A percentile compares a stretch with the other conserved stretches of the same genome.
These are phyloP conservation scores for Homalodisca vitripennis DNA, from an alignment of 1,140 invertebrate species.

Conservation along the genomic window DNA sequence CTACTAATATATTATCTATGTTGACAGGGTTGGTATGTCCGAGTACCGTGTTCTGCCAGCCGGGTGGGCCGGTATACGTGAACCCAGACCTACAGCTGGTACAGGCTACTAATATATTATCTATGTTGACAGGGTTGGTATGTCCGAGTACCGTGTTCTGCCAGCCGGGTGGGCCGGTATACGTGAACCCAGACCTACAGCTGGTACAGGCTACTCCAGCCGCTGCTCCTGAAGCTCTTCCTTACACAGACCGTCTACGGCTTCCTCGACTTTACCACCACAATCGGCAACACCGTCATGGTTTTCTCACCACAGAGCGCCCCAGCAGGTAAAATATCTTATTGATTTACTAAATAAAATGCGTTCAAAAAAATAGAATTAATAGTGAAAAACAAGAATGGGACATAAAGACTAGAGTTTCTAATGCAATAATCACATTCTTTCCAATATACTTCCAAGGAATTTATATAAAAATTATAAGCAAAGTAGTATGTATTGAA, in stretches of 20 bases:
- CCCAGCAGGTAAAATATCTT: conserved; percentile 47
- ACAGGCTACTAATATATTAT: too few relatives aligned
- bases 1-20: too few relatives aligned
- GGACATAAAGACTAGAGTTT: too few relatives aligned
- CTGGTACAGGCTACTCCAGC: background rate
- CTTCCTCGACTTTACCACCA: conserved; percentile 85
- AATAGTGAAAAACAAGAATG: too few relatives aligned
- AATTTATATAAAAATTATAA: too few relatives aligned
- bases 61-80: conserved; percentile 35
- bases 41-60: conserved; percentile 16
- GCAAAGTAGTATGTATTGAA: too few relatives aligned
- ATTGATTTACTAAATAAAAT: too few relatives aligned
- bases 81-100: conserved; percentile 29
- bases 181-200: conserved; percentile 32
- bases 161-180: conserved; percentile 33
- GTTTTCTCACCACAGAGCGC: conserved; percentile 81
- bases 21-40: too few relatives aligned
- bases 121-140: too few relatives aligned
- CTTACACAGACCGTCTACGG: conserved; percentile 83
- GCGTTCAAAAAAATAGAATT: too few relatives aligned
- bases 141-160: conserved; percentile 10
- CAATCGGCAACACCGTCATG: conserved; percentile 87
- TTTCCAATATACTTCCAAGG: too few relatives aligned
- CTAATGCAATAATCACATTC: too few relatives aligned
- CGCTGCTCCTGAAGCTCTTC: conserved; percentile 41